Base-by-base conservation (phyloP, 2,797 vertebrate genomes). In the Smutsia temminckii region DNA sequence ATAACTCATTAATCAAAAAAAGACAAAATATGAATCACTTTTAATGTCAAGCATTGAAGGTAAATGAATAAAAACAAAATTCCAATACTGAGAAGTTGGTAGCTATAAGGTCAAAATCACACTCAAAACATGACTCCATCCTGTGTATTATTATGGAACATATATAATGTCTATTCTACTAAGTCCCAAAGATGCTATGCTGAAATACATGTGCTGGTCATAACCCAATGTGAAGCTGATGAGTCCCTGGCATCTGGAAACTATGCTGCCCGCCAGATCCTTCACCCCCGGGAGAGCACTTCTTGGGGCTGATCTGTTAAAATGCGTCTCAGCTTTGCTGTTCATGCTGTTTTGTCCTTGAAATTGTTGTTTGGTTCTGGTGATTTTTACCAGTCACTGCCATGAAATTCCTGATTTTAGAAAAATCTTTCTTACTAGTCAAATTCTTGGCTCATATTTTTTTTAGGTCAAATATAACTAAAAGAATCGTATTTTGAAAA, bases 251-350 rank as follows among this genome's bases (percentile, higher is more conserved):
- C 11, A 13, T 68, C 21, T 21, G 25, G 59, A 71, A 14, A 42
- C 17, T 3, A 25, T 4, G 3, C 5, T 5, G 1, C 18, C 64
- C 6, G 8, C 1, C 25, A 8, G 18, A 8, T 2, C 23, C 18
- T 21, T 2, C 1, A 6, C 13, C 5, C n/a, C 7, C 9, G 20
- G 32, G 7, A 59, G 10, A 1, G 8, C 8, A 1, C 13, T 1
- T 29, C 21, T 8, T 0, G 9, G 49, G 21, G 34, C 27, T 1
- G 3, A 25, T 61, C 55, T 37, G 0, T 2, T 9, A 12, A 68
- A 34, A 9, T 0, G 3, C 49, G 17, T 32, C 37, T 40, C 7
- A 2, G 46, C 27, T 16, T 17, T 13, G 51, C 46, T 27, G 12
- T 34, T 8, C 0, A 2, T 75, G 32, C 8, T n/a, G 5, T 29